Evolutionary conservation across 2,797 vertebrate species (phyloP), one percentile per base, ranked within the genome.

Genomic region (Pangasius mekongensis): DNA sequence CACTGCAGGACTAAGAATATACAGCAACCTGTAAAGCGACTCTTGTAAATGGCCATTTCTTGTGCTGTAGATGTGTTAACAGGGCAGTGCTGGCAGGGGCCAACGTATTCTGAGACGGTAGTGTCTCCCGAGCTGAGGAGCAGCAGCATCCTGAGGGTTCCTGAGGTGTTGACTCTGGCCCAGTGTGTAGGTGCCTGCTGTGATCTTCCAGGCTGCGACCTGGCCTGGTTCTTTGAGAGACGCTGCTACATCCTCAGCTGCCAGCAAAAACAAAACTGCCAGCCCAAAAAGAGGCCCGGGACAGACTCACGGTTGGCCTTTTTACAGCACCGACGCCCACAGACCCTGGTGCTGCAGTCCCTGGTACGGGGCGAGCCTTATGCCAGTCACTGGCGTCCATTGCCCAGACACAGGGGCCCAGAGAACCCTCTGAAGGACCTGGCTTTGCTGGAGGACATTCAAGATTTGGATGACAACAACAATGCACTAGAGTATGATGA

Each of bases 161-260:
- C 97, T 0, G 95, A 95, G 0, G 96, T 94, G 27, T 1, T 92
- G 5, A 95, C 97, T 0, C 83, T 97, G 90, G 86, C 93, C 0
- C 96, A 96, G 92, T 98, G 98, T 87, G 95, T 94, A 0, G 91
- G 94, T 0, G 97, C 97, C 0, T 97, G 97, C 92, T 98, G 98
- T 84, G 95, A 97, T 87, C 93, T 97, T 73, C 91, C 94, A 0
- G 96, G 94, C 49, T 98, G 97, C 43, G 96, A 98, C 92, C 90
- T 98, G 91, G 97, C 97, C 73, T 99, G 98, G 98, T 94, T 98
- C 94, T 97, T 98, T 14, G 94, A 97, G 80, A 95, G 92, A 9
- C 96, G 90, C 90, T 98, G 98, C 94, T 98, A 97, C 82, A 92
- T 98, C 0, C 96, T 99, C 89, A 97, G 94, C 94, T 99, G 98